These are phyloP conservation scores for Drosophila paranaensis DNA, from an alignment of 2,888 invertebrate species.

Conservation along the genomic window DNA sequence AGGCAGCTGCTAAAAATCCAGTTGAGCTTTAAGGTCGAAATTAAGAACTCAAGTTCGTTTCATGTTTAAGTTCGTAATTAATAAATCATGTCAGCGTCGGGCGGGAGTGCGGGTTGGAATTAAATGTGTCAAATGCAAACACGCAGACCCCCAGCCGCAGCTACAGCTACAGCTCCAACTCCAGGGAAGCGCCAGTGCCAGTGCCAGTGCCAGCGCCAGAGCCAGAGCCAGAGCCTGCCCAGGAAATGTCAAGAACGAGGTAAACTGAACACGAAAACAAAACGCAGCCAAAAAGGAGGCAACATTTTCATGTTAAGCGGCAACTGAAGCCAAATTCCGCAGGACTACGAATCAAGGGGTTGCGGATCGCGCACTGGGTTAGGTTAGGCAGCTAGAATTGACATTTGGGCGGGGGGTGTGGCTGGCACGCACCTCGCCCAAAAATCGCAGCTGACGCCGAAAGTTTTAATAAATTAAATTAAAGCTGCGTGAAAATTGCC, in stretches of 20 bases:
- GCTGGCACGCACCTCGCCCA: slow-evolving; percentile 67
- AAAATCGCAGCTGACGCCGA: slow-evolving; percentile 58
- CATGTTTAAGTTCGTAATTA: slow-evolving; percentile 77
- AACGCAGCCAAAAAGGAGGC: slow-evolving; percentile 59
- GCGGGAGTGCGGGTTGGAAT: slow-evolving; percentile 54
- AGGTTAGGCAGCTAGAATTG: slow-evolving; percentile 25
- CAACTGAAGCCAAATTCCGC: slow-evolving; percentile 63
- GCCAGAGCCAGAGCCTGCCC: slow-evolving; percentile 41
- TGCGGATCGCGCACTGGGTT: slow-evolving; percentile 4
- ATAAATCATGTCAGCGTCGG: slow-evolving; percentile 82
- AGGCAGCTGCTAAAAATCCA: neutral
- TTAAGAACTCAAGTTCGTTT: slow-evolving; percentile 81
- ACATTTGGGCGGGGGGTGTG: slow-evolving; percentile 57
- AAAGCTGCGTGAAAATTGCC: slow-evolving; percentile 75
- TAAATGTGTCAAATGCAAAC: slow-evolving; percentile 80
- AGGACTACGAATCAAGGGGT: slow-evolving; percentile 19
- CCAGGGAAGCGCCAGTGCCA: slow-evolving; percentile 17
- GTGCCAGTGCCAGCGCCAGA: slow-evolving; percentile 3
- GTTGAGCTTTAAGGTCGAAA: slow-evolving; percentile 67
- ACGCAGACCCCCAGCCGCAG: slow-evolving; percentile 49
- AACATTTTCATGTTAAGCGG: slow-evolving; percentile 64
- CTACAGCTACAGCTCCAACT: slow-evolving; percentile 6
- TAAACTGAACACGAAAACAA: slow-evolving; percentile 74
- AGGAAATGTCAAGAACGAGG: slow-evolving; percentile 79
- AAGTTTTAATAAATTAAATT: slow-evolving; percentile 76